Conservation (phyloP, 92 coral and sea anemone species). For the Actinostola sp. region DNA sequence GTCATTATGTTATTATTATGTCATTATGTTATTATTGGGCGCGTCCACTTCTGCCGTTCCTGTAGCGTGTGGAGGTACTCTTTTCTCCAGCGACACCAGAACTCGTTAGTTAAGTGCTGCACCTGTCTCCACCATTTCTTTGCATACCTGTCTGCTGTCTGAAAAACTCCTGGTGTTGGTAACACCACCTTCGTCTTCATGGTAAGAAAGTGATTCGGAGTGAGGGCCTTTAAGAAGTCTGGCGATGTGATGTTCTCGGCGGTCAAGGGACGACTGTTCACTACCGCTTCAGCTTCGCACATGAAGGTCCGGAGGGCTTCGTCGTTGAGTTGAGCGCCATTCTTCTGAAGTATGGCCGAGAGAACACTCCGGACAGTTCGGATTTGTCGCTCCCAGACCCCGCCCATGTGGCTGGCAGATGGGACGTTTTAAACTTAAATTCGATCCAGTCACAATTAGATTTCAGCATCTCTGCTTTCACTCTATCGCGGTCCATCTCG, state of each 20-base stretch:
- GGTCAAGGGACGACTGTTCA: conserved; percentile 9
- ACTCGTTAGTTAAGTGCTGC: background rate
- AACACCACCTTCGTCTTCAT: background rate
- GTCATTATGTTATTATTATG: background rate
- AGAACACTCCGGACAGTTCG: conserved; percentile 1
- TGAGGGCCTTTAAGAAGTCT: background rate
- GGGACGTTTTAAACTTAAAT: conserved; percentile 10
- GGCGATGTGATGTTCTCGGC: background rate
- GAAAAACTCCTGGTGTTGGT: background rate
- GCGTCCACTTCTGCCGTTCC: background rate
- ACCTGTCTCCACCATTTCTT: background rate
- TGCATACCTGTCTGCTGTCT: conserved; percentile 1
- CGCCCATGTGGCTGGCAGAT: conserved; percentile 9
- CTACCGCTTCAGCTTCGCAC: conserved; percentile 10
- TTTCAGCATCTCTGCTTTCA: background rate
- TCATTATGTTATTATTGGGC: background rate
- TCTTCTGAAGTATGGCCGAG: conserved; percentile 1
- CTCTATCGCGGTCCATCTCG: background rate
- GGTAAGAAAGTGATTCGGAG: conserved; percentile 5
- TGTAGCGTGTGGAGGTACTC: background rate
- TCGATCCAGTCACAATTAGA: conserved; percentile 3
- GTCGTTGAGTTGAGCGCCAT: conserved; percentile 1
- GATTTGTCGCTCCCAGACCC: conserved; percentile 4
- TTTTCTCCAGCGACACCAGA: conserved; percentile 1
- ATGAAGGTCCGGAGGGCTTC: conserved; percentile 7